phyloP scores from a whole-genome alignment of 2,888 invertebrate genomes.

The Busseola fusca region DNA sequence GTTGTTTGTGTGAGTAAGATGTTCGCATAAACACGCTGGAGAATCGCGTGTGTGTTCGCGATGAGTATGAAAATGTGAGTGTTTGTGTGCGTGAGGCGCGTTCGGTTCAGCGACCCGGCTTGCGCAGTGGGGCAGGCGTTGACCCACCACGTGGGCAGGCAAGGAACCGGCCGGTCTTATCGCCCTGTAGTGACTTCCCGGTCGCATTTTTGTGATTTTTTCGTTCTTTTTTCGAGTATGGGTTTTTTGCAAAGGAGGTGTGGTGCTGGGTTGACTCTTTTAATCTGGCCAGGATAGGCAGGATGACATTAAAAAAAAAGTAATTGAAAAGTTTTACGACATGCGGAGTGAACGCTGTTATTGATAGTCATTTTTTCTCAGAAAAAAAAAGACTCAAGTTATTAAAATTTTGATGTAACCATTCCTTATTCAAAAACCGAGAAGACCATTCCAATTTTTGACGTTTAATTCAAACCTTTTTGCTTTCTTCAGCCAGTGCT shows the following conservation, averaged over 20 bases:
- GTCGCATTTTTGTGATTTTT: constrained; percentile 67
- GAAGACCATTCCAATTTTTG: not conserved
- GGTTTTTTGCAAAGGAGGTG: constrained; percentile 25
- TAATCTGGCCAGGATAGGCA: not conserved
- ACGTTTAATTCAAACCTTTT: not conserved
- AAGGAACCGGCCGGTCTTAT: constrained; percentile 74
- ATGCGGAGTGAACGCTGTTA: not conserved
- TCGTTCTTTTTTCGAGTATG: constrained; percentile 20
- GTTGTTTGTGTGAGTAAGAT: constrained; percentile 46
- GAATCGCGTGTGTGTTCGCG: constrained; percentile 53
- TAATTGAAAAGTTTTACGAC: not conserved
- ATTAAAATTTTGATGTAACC: not conserved
- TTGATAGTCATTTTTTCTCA: not conserved
- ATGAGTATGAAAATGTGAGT: constrained; percentile 51
- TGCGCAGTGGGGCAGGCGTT: constrained; percentile 86
- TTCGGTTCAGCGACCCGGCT: constrained; percentile 80
- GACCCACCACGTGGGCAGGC: constrained; percentile 86
- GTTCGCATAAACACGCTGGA: constrained; percentile 32
- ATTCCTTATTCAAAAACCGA: constrained; percentile 9
- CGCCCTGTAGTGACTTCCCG: constrained; percentile 70
- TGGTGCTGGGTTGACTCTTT: not conserved
- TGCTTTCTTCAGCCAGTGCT: not conserved
- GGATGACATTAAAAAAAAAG: not conserved
- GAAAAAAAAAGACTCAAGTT: not conserved
- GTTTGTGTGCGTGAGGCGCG: constrained; percentile 63